A percentile compares a stretch with the other conserved stretches of the same genome.
These are phyloP conservation scores for Apotomis betuletana DNA, from an alignment of 2,888 invertebrate species.

Conservation along the genomic window DNA sequence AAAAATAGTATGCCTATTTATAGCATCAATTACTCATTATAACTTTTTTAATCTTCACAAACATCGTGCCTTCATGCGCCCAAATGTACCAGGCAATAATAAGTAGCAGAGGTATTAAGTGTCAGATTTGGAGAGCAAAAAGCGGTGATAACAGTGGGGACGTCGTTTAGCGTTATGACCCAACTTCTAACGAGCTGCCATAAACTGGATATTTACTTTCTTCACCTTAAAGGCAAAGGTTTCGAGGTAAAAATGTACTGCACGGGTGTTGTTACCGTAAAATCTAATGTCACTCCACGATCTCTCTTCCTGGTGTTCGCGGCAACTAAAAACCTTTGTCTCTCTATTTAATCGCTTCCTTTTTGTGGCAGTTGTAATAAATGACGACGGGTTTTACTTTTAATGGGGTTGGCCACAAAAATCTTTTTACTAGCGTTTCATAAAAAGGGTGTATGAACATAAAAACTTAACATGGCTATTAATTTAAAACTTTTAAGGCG, in stretches of 20 bases:
- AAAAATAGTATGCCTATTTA: constrained; percentile 10
- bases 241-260: constrained; percentile 58
- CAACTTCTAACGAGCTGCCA: constrained; percentile 78
- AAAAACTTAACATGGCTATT: constrained; percentile 26
- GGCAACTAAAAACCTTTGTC: constrained; percentile 30
- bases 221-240: constrained; percentile 54
- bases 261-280: constrained; percentile 57
- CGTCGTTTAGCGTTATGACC: constrained; percentile 75
- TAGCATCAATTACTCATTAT: constrained; percentile 36
- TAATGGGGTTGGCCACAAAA: constrained; percentile 37
- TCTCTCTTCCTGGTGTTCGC: constrained; percentile 41
- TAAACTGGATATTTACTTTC: constrained; percentile 78
- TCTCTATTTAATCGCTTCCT: constrained; percentile 40
- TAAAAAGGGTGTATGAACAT: constrained; percentile 37
- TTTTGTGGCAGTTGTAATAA: constrained; percentile 36
- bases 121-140: constrained; percentile 69
- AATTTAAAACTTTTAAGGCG: constrained; percentile 25
- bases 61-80: constrained; percentile 34
- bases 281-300: constrained; percentile 62
- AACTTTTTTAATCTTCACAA: constrained; percentile 39
- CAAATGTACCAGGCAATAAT: constrained; percentile 66
- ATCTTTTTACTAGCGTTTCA: constrained; percentile 39
- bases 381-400: constrained; percentile 36
- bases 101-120: constrained; percentile 67
- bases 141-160: constrained; percentile 64